phyloP scores from a whole-genome alignment of 2,888 invertebrate species.

The Tetrapedia diversipes region DNA sequence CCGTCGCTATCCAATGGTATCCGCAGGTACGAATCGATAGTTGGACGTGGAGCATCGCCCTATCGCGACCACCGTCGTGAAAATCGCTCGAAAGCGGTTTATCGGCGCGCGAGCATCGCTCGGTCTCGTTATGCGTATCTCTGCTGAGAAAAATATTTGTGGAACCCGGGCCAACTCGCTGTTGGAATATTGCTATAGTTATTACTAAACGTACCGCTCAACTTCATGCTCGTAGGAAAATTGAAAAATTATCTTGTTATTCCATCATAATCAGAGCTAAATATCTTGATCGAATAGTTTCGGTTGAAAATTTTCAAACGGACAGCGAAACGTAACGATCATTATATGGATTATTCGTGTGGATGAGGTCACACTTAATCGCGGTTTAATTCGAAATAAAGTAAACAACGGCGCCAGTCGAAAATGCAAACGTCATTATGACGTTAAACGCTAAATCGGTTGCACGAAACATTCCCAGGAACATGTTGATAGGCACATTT shows the following conservation, averaged over 20 bases:
- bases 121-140: constrained; percentile 36
- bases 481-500: constrained; percentile 32
- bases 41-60: constrained; percentile 48
- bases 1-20: constrained; percentile 38
- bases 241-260: neutral
- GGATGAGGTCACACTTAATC: constrained; percentile 54
- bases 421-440: constrained; percentile 77
- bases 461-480: constrained; percentile 48
- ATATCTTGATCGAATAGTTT: neutral
- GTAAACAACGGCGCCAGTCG: constrained; percentile 71
- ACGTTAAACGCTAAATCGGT: constrained; percentile 79
- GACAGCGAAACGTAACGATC: neutral
- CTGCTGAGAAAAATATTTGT: constrained; percentile 47
- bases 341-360: constrained; percentile 23
- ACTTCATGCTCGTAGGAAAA: neutral
- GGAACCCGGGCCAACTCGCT: constrained; percentile 10
- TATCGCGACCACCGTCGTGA: constrained; percentile 26
- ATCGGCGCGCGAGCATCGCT: constrained; percentile 35
- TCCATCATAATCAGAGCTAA: neutral
- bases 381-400: constrained; percentile 77
- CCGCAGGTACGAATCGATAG: constrained; percentile 50
- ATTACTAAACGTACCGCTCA: constrained; percentile 11
- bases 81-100: constrained; percentile 60
- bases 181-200: constrained; percentile 1
- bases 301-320: neutral